Base-by-base conservation (phyloP, 2,113 vertebrate genomes). In the Rhombomys opimus region DNA sequence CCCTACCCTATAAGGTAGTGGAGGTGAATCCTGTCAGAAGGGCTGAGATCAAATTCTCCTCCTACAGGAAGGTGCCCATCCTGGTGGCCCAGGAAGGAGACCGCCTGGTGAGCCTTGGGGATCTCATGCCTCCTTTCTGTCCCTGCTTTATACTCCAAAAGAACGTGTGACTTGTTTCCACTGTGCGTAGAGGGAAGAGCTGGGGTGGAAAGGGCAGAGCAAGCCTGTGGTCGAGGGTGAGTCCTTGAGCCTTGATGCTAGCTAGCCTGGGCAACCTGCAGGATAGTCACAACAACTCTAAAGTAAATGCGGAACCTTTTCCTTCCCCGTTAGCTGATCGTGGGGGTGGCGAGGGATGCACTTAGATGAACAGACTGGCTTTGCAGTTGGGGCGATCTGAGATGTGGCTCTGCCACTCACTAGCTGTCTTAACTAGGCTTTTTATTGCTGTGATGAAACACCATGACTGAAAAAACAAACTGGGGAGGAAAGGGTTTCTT, bases 21-120 rank as follows among this genome's bases (percentile, higher is more conserved):
- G 99, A 99, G 98, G 99, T 99, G 81, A 99, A 99, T 96, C 99
- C 99, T 0, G 99, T 99, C 95, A 99, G 99, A 98, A 99, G 99
- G 87, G 97, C 99, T 63, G 99, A 99, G 97, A 99, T 99, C 96
- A 99, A 99, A 97, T 99, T 99, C 98, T 99, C 99, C 17, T 85
- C 98, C 17, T 99, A 99, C 98, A 99, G 99, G 88, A 99, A 99
- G 87, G 99, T 99, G 46, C 99, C 99, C 90, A 99, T 99, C 96
- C 95, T 99, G 89, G 88, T 99, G 25, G 98, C 97, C 22, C 97
- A 98, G 0, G 97, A 98, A 63, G 98, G 98, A 7, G 99, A 98
- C 46, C 87, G 93, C 63, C 95, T 98, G 98, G 99, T 99, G 97
- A 99, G 99, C 65, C 46, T 63, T 11, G 0, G 54, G 77, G 14